Conservation (phyloP, 2,113 vertebrate species). For the Lophochroa leadbeateri region DNA sequence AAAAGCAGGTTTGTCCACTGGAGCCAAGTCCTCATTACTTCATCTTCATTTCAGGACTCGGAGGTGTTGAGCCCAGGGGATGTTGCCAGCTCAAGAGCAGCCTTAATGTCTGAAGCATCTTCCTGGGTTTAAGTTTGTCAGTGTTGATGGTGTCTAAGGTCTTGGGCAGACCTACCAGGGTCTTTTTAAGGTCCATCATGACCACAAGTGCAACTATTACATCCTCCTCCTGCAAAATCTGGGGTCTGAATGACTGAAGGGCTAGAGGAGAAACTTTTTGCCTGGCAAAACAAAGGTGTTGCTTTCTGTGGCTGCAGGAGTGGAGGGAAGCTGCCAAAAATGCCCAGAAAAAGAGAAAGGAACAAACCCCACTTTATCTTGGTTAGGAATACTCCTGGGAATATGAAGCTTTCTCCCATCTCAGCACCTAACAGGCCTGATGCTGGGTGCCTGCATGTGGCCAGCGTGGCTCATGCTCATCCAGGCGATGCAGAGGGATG, state of each 20-base stretch:
- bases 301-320: not conserved
- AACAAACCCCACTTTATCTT: not conserved
- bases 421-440: not conserved
- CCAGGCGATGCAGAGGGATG: not conserved
- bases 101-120: not conserved
- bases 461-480: not conserved
- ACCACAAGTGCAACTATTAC: fast-evolving
- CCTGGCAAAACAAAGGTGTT: not conserved
- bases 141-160: not conserved
- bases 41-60: not conserved
- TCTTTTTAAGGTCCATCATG: fast-evolving
- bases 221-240: not conserved
- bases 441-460: not conserved
- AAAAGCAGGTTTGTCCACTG: constrained; percentile 78
- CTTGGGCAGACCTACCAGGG: not conserved
- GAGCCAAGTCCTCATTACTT: not conserved
- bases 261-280: not conserved
- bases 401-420: not conserved
- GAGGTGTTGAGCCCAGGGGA: not conserved
- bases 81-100: not conserved
- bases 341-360: not conserved
- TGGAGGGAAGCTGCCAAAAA: not conserved
- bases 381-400: not conserved
- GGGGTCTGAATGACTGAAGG: not conserved
- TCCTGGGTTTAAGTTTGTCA: not conserved